Evolutionary conservation across 2,797 vertebrate genomes (phyloP).

Genomic region (Neosalanx taihuensis): DNA sequence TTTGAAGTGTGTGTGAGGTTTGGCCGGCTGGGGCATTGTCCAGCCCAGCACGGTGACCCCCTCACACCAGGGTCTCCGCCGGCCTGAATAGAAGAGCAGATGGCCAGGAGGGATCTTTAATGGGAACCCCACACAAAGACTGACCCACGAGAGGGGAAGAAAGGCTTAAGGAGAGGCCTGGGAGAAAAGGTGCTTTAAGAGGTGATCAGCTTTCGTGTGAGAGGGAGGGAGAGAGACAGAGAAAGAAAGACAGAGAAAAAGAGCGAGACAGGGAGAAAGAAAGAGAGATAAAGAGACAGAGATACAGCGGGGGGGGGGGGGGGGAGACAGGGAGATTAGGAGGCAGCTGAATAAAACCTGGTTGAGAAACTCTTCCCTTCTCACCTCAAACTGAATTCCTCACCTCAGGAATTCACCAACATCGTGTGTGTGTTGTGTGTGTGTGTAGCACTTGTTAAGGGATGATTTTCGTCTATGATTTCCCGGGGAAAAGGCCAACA

Average conservation of each 20-base stretch:
- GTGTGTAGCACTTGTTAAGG: conserved; percentile 28
- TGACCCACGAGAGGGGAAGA: conserved; percentile 38
- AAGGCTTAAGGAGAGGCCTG: conserved; percentile 29
- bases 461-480: conserved; percentile 36
- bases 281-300: too few relatives aligned
- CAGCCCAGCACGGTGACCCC: conserved; percentile 45
- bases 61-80: conserved; percentile 46
- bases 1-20: conserved; percentile 64
- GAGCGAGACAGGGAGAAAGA: too few relatives aligned
- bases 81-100: conserved; percentile 69
- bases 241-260: too few relatives aligned
- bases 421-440: neutral
- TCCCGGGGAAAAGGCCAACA: conserved; percentile 55
- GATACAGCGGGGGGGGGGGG: too few relatives aligned
- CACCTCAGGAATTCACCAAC: too few relatives aligned
- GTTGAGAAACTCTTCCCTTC: too few relatives aligned
- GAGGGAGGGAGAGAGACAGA: neutral
- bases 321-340: too few relatives aligned
- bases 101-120: conserved; percentile 62
- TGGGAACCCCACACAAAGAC: conserved; percentile 59
- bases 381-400: too few relatives aligned
- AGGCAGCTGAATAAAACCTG: too few relatives aligned
- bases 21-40: conserved; percentile 50
- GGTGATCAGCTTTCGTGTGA: conserved; percentile 21
- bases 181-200: conserved; percentile 29